Percentiles rank a stretch among this genome's conserved stretches.
Evolutionary conservation across 2,888 invertebrate genomes (phyloP).

Genomic region (Xylocampa areola): DNA sequence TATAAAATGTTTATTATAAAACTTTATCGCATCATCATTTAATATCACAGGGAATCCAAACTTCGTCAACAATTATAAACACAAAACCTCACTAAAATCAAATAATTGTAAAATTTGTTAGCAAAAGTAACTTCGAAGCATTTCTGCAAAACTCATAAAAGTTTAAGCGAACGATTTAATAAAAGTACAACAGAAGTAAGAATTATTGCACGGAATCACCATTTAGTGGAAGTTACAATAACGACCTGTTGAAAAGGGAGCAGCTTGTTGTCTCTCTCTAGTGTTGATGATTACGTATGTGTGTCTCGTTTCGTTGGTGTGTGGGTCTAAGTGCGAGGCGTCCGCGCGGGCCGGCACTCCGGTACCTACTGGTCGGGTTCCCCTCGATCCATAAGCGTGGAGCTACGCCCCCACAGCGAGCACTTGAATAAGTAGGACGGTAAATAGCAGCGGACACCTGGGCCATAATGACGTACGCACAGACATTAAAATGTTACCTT

Average conservation of each 20-base stretch:
- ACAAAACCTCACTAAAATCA: constrained; percentile 50
- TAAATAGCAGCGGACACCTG: constrained; percentile 86
- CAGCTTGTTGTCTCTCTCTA: constrained; percentile 76
- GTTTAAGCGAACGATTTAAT: constrained; percentile 73
- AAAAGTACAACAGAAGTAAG: constrained; percentile 75
- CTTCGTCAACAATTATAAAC: constrained; percentile 47
- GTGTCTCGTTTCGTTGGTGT: constrained; percentile 71
- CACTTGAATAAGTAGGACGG: constrained; percentile 83
- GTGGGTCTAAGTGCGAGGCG: constrained; percentile 71
- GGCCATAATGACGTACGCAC: constrained; percentile 73
- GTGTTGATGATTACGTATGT: constrained; percentile 67
- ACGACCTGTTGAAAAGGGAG: constrained; percentile 88
- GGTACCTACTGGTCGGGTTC: constrained; percentile 79
- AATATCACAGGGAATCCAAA: constrained; percentile 42
- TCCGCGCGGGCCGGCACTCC: constrained; percentile 82
- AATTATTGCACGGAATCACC: constrained; percentile 85
- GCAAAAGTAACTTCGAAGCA: constrained; percentile 56
- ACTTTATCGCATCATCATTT: constrained; percentile 22
- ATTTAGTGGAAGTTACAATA: constrained; percentile 85
- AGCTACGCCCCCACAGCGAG: constrained; percentile 74
- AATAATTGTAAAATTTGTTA: constrained; percentile 58
- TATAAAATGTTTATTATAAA: constrained; percentile 10
- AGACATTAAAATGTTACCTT: constrained; percentile 63
- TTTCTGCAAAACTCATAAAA: constrained; percentile 71
- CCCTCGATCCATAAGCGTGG: constrained; percentile 84